These are phyloP conservation scores for Euplexia lucipara DNA, from an alignment of 2,888 invertebrate species.

Conservation along the genomic window DNA sequence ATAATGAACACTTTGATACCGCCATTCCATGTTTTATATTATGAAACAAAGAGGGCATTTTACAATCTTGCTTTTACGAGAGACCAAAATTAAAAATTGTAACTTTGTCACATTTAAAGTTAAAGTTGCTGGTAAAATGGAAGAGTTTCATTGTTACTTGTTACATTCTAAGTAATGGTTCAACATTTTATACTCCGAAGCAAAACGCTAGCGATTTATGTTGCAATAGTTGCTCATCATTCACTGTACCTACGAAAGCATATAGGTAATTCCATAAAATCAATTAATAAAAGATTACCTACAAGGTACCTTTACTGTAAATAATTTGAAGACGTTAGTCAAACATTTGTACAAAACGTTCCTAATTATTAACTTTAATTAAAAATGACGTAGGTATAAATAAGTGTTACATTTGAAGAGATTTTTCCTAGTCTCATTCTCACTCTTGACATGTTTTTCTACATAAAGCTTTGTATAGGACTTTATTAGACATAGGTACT, in stretches of 20 bases:
- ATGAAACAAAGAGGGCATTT: slow-evolving; percentile 43
- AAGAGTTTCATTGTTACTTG: slow-evolving; percentile 28
- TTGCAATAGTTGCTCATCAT: slow-evolving; percentile 27
- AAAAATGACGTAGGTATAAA: background rate
- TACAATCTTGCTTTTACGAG: slow-evolving; percentile 39
- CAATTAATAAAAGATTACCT: slow-evolving; percentile 16
- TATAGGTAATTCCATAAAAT: slow-evolving; percentile 17
- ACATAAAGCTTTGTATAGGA: slow-evolving; percentile 4
- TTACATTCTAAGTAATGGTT: slow-evolving; percentile 22
- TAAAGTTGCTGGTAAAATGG: slow-evolving; percentile 17
- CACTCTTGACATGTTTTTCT: slow-evolving; percentile 7
- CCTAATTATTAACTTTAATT: slow-evolving; percentile 25
- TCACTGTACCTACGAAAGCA: slow-evolving; percentile 1
- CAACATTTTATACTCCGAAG: slow-evolving; percentile 34
- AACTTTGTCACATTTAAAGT: slow-evolving; percentile 31
- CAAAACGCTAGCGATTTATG: too few species aligned
- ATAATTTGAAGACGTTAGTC: slow-evolving; percentile 3
- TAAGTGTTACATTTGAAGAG: background rate
- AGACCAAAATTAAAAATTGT: slow-evolving; percentile 30
- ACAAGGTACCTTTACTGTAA: background rate
- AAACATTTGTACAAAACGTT: slow-evolving; percentile 1
- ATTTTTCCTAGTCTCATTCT: slow-evolving; percentile 1
- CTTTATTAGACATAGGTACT: slow-evolving; percentile 27
- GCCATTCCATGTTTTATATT: slow-evolving; percentile 35
- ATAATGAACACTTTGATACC: slow-evolving; percentile 24